Base-by-base conservation (phyloP, 2,888 invertebrate species). In the Rhimphoctona megacephalus region DNA sequence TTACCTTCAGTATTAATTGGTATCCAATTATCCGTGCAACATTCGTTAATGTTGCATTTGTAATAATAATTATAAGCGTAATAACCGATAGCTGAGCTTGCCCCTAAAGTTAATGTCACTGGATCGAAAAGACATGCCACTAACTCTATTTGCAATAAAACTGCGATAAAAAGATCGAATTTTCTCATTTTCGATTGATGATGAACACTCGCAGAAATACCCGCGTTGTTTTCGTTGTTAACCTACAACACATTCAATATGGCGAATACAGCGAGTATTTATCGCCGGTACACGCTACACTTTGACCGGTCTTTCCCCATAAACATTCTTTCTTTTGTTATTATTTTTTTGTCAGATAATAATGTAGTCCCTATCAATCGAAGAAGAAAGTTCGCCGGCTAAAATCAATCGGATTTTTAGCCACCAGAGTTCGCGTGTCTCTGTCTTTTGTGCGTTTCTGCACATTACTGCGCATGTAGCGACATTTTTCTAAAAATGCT, bases 11-110 rank as follows among this genome's bases (percentile, higher is more conserved):
- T 67, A 36, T 78, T 52, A n/a, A 67, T 9, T 30, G 95, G 95
- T 85, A 97, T 94, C 91, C 95, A 95, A 2, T 94, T 91, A 22
- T 95, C 93, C 89, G 95, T 95, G 91, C 97, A 97, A 90, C 97
- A 97, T 93, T 97, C 97, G 25, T 88, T 5, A 33, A 94, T 94
- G 49, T 92, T 94, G 90, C 97, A 96, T 90, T 94, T 73, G 22
- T 93, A 54, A 9, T 57, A 84, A 64, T 87, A 86, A n/a, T 94
- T 74, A 72, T 57, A 83, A 86, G 88, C 88, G 88, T 91, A 89
- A 89, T 89, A 89, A 85, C 70, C 89, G 52, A 90, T 39, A 5
- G 36, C 83, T 30, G 87, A 77, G 43, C 36, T 22, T 8, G 77
- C 36, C 22, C 90, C 46, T 7, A 90, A 72, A 25, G 25, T 30